Base-by-base conservation (phyloP, 2,113 vertebrate genomes). In the Prolemur simus region DNA sequence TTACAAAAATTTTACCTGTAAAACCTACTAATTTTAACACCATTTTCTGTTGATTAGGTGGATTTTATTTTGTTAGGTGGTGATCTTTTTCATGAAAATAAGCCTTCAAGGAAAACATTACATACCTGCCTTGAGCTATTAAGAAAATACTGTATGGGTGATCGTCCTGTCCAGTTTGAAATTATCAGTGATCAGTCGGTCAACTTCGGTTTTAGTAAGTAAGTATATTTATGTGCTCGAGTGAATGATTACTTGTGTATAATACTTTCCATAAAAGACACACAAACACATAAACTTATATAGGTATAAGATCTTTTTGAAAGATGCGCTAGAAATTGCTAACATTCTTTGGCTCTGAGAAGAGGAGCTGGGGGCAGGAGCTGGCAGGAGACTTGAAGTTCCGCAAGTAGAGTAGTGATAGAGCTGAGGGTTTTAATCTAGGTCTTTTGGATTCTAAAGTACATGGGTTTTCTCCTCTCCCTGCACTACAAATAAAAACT, bases 31-130 rank as follows among this genome's bases (percentile, higher is more conserved):
- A 97, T 98, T 98, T 93, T 98, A 98, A 98, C 69, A 77, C 64
- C 64, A 23, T 95, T 98, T 96, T 98, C 91, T 98, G 60, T 98
- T 98, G 88, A 93, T 71, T 98, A 99, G 99, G 99, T 99, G 78
- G 99, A 99, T 98, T 99, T 99, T 96, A 98, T 99, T 98, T 98
- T 99, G 90, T 98, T 99, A 97, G 99, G 99, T 66, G 99, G 99
- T 12, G 99, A 99, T 98, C 99, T 99, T 96, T 99, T 99, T 96
- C 99, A 99, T 17, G 99, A 99, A 90, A 99, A 99, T 98, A 99
- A 99, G 95, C 99, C 99, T 0, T 99, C 99, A 20, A 99, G 99
- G 17, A 99, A 99, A 97, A 99, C 99, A n/a, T 93, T 99, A 47
- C 99, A 99, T 97, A 98, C 77, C 6, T 99, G 99, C 97, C 98